Base-by-base conservation (phyloP, 2,797 vertebrate genomes). In the Psittacula echo region DNA sequence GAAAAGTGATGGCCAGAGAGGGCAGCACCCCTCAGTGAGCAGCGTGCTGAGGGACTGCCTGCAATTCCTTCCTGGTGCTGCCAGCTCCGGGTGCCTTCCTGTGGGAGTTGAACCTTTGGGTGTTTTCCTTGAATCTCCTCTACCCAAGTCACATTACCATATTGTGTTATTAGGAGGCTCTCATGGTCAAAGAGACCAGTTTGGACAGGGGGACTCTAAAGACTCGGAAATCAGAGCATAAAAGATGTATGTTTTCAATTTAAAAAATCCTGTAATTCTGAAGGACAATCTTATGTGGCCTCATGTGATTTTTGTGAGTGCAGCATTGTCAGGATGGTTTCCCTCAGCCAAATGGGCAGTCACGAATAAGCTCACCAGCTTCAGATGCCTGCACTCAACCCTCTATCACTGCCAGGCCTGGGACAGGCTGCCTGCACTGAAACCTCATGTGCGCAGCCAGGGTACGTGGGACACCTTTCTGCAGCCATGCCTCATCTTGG, bases 401-500 rank as follows among this genome's bases (percentile, higher is more conserved):
- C 50, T 27, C 21, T 0, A 1, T n/a, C 1, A 1, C 37, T 42
- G 32, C 3, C 0, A 0, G 32, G 37, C 21, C 16, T 29, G 15
- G 20, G 58, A 50, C 30, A 56, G 14, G 16, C 22, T 44, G n/a
- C 21, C 48, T 32, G n/a, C 27, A 34, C 30, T 1, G 2, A 54
- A 89, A 44, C 24, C 48, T 61, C 12, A 3, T 2, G 15, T 1
- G 1, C 37, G 20, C 21, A 53, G 30, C 10, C 27, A 22, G 13
- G 44, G 34, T 19, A 17, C 0, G 0, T 48, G 48, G 53, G 32
- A 48, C 53, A 64, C 10, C 24, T 10, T 50, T 21, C 76, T 3
- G 3, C 0, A 5, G 15, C 32, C 30, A 18, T 0, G 2, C 23
- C 27, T 89, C 0, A 0, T 42, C 48, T 6, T 15, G 10, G 37